Conservation (phyloP, 2,113 vertebrate genomes). For the Microcebus lehilahytsara region DNA sequence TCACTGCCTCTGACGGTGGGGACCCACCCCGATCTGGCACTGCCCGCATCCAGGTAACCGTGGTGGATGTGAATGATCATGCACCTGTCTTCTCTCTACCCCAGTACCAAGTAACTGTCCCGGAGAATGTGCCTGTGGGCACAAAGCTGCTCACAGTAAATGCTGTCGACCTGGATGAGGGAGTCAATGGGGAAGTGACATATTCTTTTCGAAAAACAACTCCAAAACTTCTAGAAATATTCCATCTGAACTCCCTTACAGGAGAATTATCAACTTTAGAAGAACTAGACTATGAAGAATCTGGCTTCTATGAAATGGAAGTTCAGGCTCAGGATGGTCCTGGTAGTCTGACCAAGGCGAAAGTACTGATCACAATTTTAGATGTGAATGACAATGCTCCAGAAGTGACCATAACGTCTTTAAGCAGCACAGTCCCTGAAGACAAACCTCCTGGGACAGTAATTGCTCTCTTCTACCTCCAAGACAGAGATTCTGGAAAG, state of each 20-base stretch:
- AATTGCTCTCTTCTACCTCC: constrained; percentile 83
- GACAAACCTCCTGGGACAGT: constrained; percentile 80
- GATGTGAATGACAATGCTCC: constrained; percentile 86
- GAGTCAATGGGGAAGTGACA: constrained; percentile 74
- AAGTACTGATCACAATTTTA: constrained; percentile 82
- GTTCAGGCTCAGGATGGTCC: constrained; percentile 85
- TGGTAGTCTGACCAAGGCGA: constrained; percentile 79
- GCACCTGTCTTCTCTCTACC: constrained; percentile 77
- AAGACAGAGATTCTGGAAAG: constrained; percentile 84
- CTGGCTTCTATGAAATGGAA: constrained; percentile 75
- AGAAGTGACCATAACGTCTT: constrained; percentile 74
- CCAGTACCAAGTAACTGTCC: constrained; percentile 81
- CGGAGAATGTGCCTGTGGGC: constrained; percentile 83
- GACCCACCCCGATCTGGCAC: constrained; percentile 84
- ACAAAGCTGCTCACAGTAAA: constrained; percentile 81
- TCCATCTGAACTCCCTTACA: constrained; percentile 69
- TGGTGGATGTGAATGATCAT: constrained; percentile 85
- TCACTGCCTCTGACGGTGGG: constrained; percentile 86
- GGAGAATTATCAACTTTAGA: constrained; percentile 71
- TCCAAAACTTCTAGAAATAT: constrained; percentile 59
- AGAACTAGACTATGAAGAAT: constrained; percentile 78
- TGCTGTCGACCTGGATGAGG: constrained; percentile 85
- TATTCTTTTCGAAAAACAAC: constrained; percentile 76
- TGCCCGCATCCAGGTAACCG: constrained; percentile 79
- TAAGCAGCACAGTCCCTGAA: constrained; percentile 79